Evolutionary conservation across 2,888 invertebrate species (phyloP), one percentile per base, ranked within the genome.

Genomic region (Hydroisotoma schaefferi): DNA sequence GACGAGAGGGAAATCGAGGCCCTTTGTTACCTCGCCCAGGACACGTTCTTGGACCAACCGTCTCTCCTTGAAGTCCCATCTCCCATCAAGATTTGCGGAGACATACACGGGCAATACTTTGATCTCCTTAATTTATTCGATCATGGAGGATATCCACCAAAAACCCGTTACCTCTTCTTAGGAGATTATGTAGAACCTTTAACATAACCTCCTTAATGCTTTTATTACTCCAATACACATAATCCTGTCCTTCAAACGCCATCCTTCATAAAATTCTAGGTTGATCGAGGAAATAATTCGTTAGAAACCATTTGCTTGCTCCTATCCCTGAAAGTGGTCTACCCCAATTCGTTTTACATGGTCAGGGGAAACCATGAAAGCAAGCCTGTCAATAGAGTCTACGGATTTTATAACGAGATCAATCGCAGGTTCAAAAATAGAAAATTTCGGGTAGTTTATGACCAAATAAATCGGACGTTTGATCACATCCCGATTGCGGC

Each of bases 301-400:
- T 68, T 81, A 59, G 80, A 81, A 72, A 78, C 79, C 38, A 80
- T 81, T 54, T 80, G 80, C 67, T 73, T 81, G 44, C 74, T 81
- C 10, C 69, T 81, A 51, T 79, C 79, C 22, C 80, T 80, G 73
- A 81, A 81, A 74, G 77, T 82, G 38, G 82, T 81, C 72, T 82
- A 81, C 68, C 81, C 81, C 20, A 77, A 81, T 69, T 81, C 81
- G 73, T 81, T 82, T 71, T 81, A 81, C 74, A 74, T 82, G 22
- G 75, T 82, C 18, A 75, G 82, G 23, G 80, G 80, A 28, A 82
- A 82, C 72, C 81, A 81, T 74, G 81, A 81, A 73, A 80, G 80
- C 75, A 79, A 80, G 47, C 77, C 77, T 54, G 80, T 81, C 29
- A 81, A 82, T 27, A 12, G 80, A 73, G 79, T 81, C 49, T 82